These are phyloP conservation scores for western clawed frog (Xenopus tropicalis) DNA, from an alignment of 2,113 vertebrate species.

Conservation along the genomic window DNA sequence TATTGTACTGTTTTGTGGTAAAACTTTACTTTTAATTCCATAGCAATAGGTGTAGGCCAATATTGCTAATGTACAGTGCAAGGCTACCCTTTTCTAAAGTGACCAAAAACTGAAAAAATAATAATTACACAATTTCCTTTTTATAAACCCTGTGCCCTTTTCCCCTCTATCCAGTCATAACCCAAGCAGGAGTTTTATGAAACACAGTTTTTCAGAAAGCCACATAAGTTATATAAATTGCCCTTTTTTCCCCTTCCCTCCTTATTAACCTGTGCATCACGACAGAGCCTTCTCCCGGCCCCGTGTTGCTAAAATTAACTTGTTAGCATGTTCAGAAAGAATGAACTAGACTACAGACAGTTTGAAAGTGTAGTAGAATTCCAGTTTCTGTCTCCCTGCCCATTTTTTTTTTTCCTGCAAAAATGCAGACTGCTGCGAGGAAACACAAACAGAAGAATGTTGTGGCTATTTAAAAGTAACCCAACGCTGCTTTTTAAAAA, in stretches of 20 bases:
- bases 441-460: slow-evolving; percentile 39
- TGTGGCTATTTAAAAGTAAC: slow-evolving; percentile 30
- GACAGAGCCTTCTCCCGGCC: background rate
- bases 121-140: too few species aligned
- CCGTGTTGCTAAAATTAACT: slow-evolving; percentile 19
- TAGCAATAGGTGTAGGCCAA: too few species aligned
- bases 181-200: background rate
- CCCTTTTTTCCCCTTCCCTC: background rate
- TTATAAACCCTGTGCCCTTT: too few species aligned
- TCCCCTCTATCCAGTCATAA: background rate
- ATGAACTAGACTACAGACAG: slow-evolving; percentile 4
- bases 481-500: background rate
- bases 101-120: too few species aligned
- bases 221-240: background rate
- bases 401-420: slow-evolving; percentile 23
- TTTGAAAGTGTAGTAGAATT: slow-evolving; percentile 7
- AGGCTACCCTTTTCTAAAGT: too few species aligned
- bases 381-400: slow-evolving; percentile 28
- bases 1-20: too few species aligned
- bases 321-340: slow-evolving; percentile 17
- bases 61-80: too few species aligned
- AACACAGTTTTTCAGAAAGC: background rate
- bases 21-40: too few species aligned
- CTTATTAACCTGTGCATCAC: background rate
- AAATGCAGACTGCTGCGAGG: slow-evolving; percentile 29